Evolutionary conservation across 64 coral and sea anemone genomes (phyloP).

Genomic region (Pocillopora damicornis): DNA sequence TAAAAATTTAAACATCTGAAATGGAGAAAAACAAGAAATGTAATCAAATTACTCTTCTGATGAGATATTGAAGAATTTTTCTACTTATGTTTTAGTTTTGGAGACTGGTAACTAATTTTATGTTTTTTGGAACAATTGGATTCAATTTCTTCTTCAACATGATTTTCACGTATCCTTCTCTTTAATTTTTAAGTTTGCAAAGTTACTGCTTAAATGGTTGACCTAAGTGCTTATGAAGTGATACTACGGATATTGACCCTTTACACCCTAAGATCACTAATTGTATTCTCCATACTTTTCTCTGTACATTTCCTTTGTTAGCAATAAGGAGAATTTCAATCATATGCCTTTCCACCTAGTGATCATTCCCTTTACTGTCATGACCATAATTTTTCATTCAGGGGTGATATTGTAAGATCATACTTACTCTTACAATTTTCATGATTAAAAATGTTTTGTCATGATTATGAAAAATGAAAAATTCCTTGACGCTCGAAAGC

Average conservation of each 20-base stretch:
- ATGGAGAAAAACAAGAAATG: not conserved
- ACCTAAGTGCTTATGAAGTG: not conserved
- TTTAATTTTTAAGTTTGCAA: not conserved
- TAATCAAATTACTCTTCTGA: too few species aligned
- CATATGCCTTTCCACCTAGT: too few species aligned
- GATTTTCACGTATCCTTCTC: conserved; percentile 99
- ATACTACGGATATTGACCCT: not conserved
- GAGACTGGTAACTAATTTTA: conserved; percentile 95
- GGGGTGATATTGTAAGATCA: too few species aligned
- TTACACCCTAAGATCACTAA: too few species aligned
- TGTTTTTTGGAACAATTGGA: conserved; percentile 99
- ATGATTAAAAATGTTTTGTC: too few species aligned
- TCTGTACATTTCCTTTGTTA: too few species aligned
- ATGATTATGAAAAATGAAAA: not conserved
- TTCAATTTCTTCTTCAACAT: conserved; percentile 99
- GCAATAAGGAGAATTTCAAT: too few species aligned
- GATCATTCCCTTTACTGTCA: too few species aligned
- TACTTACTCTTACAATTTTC: too few species aligned
- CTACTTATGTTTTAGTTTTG: conserved; percentile 71
- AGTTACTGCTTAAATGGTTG: not conserved
- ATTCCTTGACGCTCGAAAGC: conserved; percentile 69
- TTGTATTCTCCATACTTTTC: too few species aligned
- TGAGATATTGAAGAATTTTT: not conserved
- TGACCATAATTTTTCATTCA: too few species aligned
- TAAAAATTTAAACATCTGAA: not conserved